These are phyloP conservation scores for Pteropus alecto DNA, from an alignment of 2,113 vertebrate genomes.

Conservation along the genomic window DNA sequence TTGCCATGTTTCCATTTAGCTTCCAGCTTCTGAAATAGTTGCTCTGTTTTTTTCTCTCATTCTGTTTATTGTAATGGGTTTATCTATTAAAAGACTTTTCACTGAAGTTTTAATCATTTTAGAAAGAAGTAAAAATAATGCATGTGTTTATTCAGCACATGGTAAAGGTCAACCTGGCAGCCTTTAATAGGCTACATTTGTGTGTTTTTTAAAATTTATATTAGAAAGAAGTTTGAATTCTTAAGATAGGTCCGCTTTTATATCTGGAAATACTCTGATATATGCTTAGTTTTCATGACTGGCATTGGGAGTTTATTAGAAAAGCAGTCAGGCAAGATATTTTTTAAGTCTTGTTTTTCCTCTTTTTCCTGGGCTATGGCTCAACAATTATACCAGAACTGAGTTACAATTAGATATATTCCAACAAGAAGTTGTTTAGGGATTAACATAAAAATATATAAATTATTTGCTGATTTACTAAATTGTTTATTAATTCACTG, in stretches of 20 bases:
- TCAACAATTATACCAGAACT: not conserved
- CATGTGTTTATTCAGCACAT: not conserved
- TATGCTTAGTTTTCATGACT: not conserved
- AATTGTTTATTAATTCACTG: not conserved
- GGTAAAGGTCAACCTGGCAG: not conserved
- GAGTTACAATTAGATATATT: not conserved
- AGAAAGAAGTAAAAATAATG: not conserved
- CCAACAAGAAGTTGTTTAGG: not conserved
- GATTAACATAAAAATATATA: conserved; percentile 24
- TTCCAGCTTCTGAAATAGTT: not conserved
- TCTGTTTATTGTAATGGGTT: not conserved
- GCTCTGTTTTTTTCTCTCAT: not conserved
- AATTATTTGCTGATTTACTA: conserved; percentile 31
- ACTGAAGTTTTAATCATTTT: not conserved
- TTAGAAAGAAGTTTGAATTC: not conserved
- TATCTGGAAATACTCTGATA: not conserved
- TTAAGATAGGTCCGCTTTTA: not conserved
- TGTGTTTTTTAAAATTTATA: not conserved
- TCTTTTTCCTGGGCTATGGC: not conserved
- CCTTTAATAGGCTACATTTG: not conserved
- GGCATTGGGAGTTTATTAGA: not conserved
- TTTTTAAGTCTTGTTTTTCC: not conserved
- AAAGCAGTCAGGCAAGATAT: not conserved
- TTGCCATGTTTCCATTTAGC: not conserved
- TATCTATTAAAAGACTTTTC: not conserved